Base-by-base conservation (phyloP, 2,113 vertebrate genomes). In the Carettochelys insculpta region DNA sequence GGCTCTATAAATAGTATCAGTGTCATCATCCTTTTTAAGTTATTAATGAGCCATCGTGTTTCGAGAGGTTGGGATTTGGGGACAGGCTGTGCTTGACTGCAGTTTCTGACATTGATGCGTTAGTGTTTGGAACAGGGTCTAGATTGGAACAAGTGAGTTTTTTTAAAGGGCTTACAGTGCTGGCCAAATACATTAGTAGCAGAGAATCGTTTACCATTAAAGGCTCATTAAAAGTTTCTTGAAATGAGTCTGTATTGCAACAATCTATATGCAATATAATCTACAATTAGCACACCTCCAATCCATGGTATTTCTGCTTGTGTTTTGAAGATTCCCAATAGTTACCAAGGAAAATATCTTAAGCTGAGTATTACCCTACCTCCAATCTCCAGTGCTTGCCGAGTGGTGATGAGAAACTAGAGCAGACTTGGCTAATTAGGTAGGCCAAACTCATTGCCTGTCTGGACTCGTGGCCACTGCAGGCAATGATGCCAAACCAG, bases 1-100 rank as follows among this genome's bases (percentile, higher is more conserved):
- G 88, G 81, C 90, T 95, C 97, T 98, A 98, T 98, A 98, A 98
- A 98, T 98, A 98, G 98, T 96, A 97, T 94, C 96, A 94, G 95
- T 97, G 97, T 96, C 97, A 97, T 97, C 97, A 97, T 98, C 95
- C 96, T 96, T 98, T 97, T 98, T 97, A 98, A 97, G 97, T 98
- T 98, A 98, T 98, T 98, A 98, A 98, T 98, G 98, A 98, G 97
- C 97, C 96, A 95, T 98, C 96, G 25, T 96, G 96, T 97, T 98
- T 97, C 96, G 96, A 98, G 95, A 97, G 97, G 97, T 96, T 97
- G 97, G 92, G 96, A 96, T 97, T 96, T 97, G 96, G 97, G 97
- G 97, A 98, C 97, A 97, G 94, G 95, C 95, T 97, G 97, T 97
- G 97, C 97, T 97, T 97, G 97, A 98, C 96, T 98, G 96, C 96